Conservation (phyloP, 2,797 vertebrate genomes). For the Halcyon chelicuti region DNA sequence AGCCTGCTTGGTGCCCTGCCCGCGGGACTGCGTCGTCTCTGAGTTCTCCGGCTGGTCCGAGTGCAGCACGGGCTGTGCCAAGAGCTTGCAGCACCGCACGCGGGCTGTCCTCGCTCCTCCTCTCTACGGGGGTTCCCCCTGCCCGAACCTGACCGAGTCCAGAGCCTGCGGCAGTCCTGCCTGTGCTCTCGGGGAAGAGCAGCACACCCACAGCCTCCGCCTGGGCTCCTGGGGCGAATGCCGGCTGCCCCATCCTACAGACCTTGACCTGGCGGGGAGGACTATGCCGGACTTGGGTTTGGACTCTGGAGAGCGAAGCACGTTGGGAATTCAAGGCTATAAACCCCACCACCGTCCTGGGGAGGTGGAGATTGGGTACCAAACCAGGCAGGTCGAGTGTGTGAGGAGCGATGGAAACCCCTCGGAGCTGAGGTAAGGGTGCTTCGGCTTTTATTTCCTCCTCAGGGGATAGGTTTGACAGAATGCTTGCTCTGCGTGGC, state of each 20-base stretch:
- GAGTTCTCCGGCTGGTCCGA: constrained; percentile 90
- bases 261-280: constrained; percentile 76
- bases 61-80: constrained; percentile 84
- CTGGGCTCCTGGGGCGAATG: constrained; percentile 92
- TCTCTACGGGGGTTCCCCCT: constrained; percentile 89
- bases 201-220: constrained; percentile 90
- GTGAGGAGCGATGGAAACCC: constrained; percentile 88
- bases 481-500: not conserved
- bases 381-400: constrained; percentile 89
- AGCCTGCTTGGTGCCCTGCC: constrained; percentile 94
- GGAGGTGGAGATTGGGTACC: constrained; percentile 90
- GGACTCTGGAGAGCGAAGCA: constrained; percentile 81
- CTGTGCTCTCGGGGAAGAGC: constrained; percentile 85
- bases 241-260: constrained; percentile 82
- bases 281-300: constrained; percentile 82
- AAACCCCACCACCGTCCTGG: constrained; percentile 62
- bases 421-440: constrained; percentile 87
- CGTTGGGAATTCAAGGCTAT: constrained; percentile 67
- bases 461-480: not conserved
- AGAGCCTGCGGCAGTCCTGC: constrained; percentile 78
- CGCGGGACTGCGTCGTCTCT: constrained; percentile 91
- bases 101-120: constrained; percentile 87
- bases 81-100: constrained; percentile 85
- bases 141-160: constrained; percentile 90
- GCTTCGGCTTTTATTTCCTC: not conserved